phyloP scores from a whole-genome alignment of 1,140 invertebrate genomes.

The Bombyx mandarina region DNA sequence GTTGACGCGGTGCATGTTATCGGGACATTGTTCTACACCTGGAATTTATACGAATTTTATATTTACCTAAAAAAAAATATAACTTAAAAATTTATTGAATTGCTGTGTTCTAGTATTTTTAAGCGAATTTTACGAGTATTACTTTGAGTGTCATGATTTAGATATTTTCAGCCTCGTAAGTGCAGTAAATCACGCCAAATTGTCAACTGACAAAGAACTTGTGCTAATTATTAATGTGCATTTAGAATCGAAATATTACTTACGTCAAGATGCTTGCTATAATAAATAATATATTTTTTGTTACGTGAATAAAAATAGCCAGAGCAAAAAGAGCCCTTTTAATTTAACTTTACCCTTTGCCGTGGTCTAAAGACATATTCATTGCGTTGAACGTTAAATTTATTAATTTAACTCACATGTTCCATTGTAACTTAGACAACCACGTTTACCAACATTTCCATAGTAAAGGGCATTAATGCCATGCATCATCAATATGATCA shows the following conservation, averaged over 20 bases:
- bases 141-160: background rate
- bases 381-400: background rate
- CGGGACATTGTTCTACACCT: conserved; percentile 51
- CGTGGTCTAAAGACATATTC: background rate
- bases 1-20: conserved; percentile 49
- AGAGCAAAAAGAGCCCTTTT: background rate
- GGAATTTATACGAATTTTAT: conserved; percentile 8
- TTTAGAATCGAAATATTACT: background rate
- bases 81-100: background rate
- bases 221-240: background rate
- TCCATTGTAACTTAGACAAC: conserved; percentile 35
- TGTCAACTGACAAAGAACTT: background rate
- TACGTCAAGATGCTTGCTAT: background rate
- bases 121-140: background rate
- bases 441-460: conserved; percentile 26
- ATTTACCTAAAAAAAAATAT: conserved; percentile 1
- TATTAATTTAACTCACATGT: conserved; percentile 34
- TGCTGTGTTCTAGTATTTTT: background rate
- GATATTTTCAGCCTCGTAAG: background rate
- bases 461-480: conserved; percentile 21
- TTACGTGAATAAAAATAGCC: background rate
- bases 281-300: background rate
- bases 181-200: background rate
- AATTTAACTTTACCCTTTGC: background rate
- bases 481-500: too few relatives aligned